Conservation (phyloP, 2,113 vertebrate species). For the Coracopsis vasa region DNA sequence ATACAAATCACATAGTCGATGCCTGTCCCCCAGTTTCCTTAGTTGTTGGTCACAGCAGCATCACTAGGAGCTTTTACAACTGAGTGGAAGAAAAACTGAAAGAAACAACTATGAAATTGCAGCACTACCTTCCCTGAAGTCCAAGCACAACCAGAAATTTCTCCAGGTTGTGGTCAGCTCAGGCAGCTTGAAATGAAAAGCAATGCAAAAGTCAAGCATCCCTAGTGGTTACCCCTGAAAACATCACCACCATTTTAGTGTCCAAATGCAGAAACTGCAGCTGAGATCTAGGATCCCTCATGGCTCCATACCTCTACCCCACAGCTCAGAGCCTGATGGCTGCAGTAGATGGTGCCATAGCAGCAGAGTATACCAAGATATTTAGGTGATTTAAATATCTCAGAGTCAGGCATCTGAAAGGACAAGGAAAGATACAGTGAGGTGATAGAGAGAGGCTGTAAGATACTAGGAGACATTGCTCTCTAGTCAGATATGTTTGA, state of each 20-base stretch:
- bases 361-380: neutral
- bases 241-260: neutral
- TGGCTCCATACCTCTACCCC: fast-evolving
- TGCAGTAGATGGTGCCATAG: fast-evolving
- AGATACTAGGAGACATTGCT: neutral
- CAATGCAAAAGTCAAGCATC: neutral
- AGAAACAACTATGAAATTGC: neutral
- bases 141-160: neutral
- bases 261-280: neutral
- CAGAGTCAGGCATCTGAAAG: neutral
- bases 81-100: neutral
- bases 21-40: neutral
- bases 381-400: neutral
- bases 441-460: neutral
- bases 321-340: fast-evolving
- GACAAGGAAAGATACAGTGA: neutral
- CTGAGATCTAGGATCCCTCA: fast-evolving
- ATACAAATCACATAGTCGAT: neutral
- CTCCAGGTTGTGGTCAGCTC: neutral
- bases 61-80: neutral
- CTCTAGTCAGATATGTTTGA: neutral
- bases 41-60: neutral
- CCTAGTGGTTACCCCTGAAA: neutral
- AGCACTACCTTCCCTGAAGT: neutral
- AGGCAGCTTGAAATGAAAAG: neutral